These are phyloP conservation scores for Timema cristinae DNA, from an alignment of 2,888 invertebrate species.

Conservation along the genomic window DNA sequence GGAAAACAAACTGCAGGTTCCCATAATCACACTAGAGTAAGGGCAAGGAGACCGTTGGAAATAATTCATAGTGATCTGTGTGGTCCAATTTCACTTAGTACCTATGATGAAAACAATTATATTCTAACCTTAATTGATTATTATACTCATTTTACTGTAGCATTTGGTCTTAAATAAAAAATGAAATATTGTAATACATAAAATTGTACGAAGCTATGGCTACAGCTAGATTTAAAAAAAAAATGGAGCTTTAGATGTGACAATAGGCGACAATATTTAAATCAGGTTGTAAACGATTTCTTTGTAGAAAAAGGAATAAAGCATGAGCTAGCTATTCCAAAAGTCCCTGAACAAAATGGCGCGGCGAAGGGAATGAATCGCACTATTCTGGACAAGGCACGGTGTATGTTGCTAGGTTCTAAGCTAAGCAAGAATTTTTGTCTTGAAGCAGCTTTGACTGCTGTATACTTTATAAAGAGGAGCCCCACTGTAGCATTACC, in stretches of 20 bases:
- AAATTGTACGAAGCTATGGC: slow-evolving; percentile 9
- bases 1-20: slow-evolving; percentile 11
- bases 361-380: not conserved
- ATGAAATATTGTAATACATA: too few relatives aligned
- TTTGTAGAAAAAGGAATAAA: slow-evolving; percentile 9
- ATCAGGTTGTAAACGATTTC: not conserved
- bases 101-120: slow-evolving; percentile 3
- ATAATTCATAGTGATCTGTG: not conserved
- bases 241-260: not conserved
- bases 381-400: slow-evolving; percentile 3
- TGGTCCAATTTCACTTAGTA: slow-evolving; percentile 1
- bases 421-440: slow-evolving; percentile 4
- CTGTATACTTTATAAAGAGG: too few relatives aligned
- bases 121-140: too few relatives aligned
- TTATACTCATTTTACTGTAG: too few relatives aligned
- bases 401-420: not conserved
- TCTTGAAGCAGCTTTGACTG: not conserved
- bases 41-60: slow-evolving; percentile 6
- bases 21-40: not conserved
- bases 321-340: not conserved
- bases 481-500: not conserved
- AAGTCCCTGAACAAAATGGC: too few relatives aligned
- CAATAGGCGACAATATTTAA: not conserved
- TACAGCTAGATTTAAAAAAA: not conserved
- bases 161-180: too few relatives aligned